Evolutionary conservation across 2,113 vertebrate species (phyloP), one percentile per base, ranked within the genome.

Genomic region (Ranitomeya variabilis): DNA sequence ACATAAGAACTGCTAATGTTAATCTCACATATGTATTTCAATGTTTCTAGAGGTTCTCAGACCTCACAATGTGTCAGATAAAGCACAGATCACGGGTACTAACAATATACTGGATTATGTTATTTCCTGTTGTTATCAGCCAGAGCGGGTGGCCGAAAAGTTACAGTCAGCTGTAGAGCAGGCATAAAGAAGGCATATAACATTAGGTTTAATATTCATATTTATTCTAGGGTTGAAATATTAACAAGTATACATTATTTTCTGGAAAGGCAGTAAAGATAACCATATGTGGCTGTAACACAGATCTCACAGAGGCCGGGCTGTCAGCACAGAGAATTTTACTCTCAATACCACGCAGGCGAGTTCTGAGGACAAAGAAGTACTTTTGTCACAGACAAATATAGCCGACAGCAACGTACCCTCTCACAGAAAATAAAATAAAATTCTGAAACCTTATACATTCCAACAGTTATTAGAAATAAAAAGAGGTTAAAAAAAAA

Each of bases 321-420:
- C 19, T 51, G 51, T n/a, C 51, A 78, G 11, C 18, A 12, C 7
- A 10, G 74, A 13, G 10, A 67, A 23, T 18, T 55, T 12, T 80
- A 14, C 55, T 31, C 77, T 59, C 9, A 80, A 59, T 15, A 59
- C 12, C 7, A 59, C 9, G 62, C 52, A 80, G 16, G 52, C 31
- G 21, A 51, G 62, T 7, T 21, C 60, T 13, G 0, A 52, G 26
- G 13, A 83, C 81, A 84, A 84, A 71, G 82, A 23, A 67, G 11
- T 55, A 0, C 23, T 69, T 69, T 26, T 54, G 51, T 84, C 60
- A 18, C 64, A 23, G 51, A 69, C 81, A 83, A 21, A 6, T 67
- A 31, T 23, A 67, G 81, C 81, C 59, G 45, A 83, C 64, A 84
- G 82, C 82, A 26, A n/a, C 26, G 64, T 55, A 69, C 11, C 8